Base-by-base conservation (phyloP, 2,888 invertebrate genomes). In the Tetanocera ferruginea region DNA sequence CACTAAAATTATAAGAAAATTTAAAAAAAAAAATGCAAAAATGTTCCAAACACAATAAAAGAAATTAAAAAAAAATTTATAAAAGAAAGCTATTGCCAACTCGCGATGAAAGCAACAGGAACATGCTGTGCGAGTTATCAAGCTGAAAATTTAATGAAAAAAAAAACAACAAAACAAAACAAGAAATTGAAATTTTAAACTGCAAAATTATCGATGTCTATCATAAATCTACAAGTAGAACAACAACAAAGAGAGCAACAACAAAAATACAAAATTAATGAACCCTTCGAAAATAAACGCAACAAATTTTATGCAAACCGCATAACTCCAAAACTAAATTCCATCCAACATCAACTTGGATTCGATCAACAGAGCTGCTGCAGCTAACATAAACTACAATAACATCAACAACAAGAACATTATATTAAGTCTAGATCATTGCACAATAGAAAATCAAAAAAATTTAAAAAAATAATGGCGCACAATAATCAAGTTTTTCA, bases 201-300 rank as follows among this genome's bases (percentile, higher is more conserved):
- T 76, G 64, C 78, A 77, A 34, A 77, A 77, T 34, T 77, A 79
- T 83, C 82, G 80, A 84, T 84, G 83, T 84, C 83, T 83, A 78
- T 80, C 81, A 69, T 60, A 31, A 79, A 73, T 70, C 57, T 78
- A 17, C 69, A 49, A 70, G 57, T 74, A 23, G 60, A 34, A 66
- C 79, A 69, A 19, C 34, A 17, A 23, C 60, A 17, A 64, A 49
- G 43, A 69, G 73, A 62, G 37, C 49, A 75, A 25, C 66, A 67
- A 31, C 51, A 77, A 57, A 43, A 73, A n/a, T 57, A 69, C 1
- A 11, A 31, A 62, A 76, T 74, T 69, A 69, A 43, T 64, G 72
- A 70, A 19, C 28, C 57, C 62, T 69, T 70, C 60, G 67, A 31
- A 34, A 25, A 51, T 55, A 34, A 49, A 34, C 34, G 57, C 25